A percentile compares a stretch with the other conserved stretches of the same genome.
These are phyloP conservation scores for Desoria tigrina DNA, from an alignment of 2,888 invertebrate genomes.

Conservation along the genomic window DNA sequence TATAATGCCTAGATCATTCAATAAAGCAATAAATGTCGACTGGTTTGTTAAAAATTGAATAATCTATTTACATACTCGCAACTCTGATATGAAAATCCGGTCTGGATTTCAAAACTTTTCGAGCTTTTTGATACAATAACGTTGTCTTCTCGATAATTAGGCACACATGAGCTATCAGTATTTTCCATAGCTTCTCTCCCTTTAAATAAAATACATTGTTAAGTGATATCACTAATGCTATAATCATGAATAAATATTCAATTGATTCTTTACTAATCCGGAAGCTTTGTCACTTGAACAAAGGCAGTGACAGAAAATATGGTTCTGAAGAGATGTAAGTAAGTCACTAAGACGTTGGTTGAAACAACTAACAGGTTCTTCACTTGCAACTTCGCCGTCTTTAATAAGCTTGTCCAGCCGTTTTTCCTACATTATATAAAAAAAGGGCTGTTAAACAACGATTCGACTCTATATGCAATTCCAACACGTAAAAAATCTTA, in stretches of 20 bases:
- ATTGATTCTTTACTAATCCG: background rate
- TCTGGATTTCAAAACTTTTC: conserved; percentile 29
- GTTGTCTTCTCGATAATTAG: conserved; percentile 26
- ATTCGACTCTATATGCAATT: background rate
- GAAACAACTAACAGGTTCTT: conserved; percentile 34
- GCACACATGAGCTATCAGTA: conserved; percentile 15
- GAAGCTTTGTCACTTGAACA: conserved; percentile 18
- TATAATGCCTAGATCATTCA: conserved; percentile 58
- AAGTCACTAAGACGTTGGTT: conserved; percentile 59
- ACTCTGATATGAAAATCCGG: conserved; percentile 32
- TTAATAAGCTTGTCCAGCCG: background rate
- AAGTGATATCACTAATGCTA: too few relatives aligned
- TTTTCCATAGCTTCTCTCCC: conserved; percentile 13
- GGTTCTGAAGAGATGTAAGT: conserved; percentile 64
- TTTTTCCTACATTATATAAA: conserved; percentile 8
- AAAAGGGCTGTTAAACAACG: background rate
- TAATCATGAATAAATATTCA: too few relatives aligned
- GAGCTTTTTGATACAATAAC: conserved; percentile 35
- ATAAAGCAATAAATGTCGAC: too few relatives aligned
- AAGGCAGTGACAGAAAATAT: conserved; percentile 62
- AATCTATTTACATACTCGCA: conserved; percentile 18
- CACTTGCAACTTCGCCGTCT: background rate
- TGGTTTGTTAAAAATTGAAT: background rate
- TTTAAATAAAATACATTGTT: background rate
- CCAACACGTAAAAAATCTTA: background rate